Evolutionary conservation across 2,888 invertebrate genomes (phyloP).

Genomic region (Polydesmus complanatus): DNA sequence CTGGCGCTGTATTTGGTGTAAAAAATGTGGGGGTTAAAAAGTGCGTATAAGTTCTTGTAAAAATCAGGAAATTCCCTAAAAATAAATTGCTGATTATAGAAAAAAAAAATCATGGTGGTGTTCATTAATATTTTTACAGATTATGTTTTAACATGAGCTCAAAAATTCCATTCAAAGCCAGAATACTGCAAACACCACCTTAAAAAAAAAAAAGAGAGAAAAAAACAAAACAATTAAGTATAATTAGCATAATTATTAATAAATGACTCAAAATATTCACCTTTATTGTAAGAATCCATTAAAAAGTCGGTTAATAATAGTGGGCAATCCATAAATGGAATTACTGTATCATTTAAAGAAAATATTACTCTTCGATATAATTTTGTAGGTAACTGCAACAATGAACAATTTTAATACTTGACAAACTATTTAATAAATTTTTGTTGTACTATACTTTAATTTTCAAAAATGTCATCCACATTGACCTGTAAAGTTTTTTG

Average conservation of each 20-base stretch:
- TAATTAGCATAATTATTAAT: too few species aligned
- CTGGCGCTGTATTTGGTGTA: conserved; percentile 77
- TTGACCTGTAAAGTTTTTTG: conserved; percentile 1
- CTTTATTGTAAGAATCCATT: conserved; percentile 71
- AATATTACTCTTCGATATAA: conserved; percentile 63
- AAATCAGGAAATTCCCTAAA: conserved; percentile 80
- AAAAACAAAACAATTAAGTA: too few species aligned
- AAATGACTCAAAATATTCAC: too few species aligned
- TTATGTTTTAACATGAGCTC: conserved; percentile 79
- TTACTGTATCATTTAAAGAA: conserved; percentile 63
- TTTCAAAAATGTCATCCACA: not conserved
- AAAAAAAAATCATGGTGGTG: not conserved
- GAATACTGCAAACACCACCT: conserved; percentile 75
- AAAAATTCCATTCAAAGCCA: conserved; percentile 84
- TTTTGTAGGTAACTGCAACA: conserved; percentile 44
- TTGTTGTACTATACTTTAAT: too few species aligned
- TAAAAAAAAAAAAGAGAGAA: conserved; percentile 23
- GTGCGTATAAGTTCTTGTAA: conserved; percentile 83
- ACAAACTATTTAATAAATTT: too few species aligned
- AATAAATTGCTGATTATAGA: not conserved
- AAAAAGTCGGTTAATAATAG: conserved; percentile 78
- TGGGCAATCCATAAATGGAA: conserved; percentile 66
- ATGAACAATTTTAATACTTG: too few species aligned
- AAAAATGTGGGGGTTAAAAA: conserved; percentile 83
- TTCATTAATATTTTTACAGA: conserved; percentile 42